phyloP scores from a whole-genome alignment of 2,797 vertebrate genomes.

The Chaunax sp. region DNA sequence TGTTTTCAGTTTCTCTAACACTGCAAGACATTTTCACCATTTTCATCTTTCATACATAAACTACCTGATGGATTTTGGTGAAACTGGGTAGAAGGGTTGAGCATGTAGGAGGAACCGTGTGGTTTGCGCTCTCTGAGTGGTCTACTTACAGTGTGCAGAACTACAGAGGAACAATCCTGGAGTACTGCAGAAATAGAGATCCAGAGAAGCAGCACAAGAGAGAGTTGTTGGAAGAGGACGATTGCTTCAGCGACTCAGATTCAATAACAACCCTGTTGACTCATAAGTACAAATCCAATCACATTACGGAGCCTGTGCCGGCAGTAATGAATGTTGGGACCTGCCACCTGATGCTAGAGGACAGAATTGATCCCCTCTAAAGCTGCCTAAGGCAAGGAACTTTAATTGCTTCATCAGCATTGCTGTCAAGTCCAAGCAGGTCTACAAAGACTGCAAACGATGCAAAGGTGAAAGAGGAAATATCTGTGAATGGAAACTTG shows the following conservation, averaged over 20 bases:
- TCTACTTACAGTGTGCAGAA: conserved; percentile 40
- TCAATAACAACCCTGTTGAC: conserved; percentile 73
- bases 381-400: conserved; percentile 51
- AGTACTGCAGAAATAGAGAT: conserved; percentile 35
- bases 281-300: conserved; percentile 78
- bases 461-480: conserved; percentile 38
- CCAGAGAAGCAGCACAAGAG: conserved; percentile 35
- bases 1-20: too few relatives aligned
- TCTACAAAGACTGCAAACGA: conserved; percentile 43
- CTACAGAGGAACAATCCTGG: conserved; percentile 40
- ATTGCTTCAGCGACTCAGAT: conserved; percentile 53
- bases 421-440: conserved; percentile 59
- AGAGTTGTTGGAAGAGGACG: conserved; percentile 52
- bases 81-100: too few relatives aligned
- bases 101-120: too few relatives aligned
- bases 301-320: conserved; percentile 70
- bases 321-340: conserved; percentile 72
- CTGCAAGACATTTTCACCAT: too few relatives aligned
- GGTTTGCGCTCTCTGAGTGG: too few relatives aligned
- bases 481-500: conserved; percentile 44
- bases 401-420: conserved; percentile 72
- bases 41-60: too few relatives aligned
- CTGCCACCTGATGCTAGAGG: conserved; percentile 75
- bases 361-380: conserved; percentile 70
- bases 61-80: too few relatives aligned